Evolutionary conservation across 1,140 invertebrate species (phyloP).

Genomic region (Drosophila carrolli): DNA sequence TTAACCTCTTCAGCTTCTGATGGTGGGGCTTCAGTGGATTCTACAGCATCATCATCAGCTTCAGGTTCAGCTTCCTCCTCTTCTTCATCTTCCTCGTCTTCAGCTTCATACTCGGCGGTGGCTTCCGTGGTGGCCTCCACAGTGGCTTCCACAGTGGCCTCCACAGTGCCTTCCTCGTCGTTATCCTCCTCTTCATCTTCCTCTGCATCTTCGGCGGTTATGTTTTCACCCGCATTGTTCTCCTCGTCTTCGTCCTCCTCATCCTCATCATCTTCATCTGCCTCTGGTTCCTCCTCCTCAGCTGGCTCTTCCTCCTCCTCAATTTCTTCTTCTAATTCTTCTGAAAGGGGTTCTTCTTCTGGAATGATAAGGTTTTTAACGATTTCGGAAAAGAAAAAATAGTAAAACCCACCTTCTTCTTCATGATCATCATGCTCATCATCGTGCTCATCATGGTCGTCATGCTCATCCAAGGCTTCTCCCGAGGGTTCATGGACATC

Average conservation of each 20-base stretch:
- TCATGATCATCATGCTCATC: constrained; percentile 83
- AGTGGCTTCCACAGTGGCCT: constrained; percentile 64
- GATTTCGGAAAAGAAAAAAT: too few relatives aligned
- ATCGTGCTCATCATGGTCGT: constrained; percentile 74
- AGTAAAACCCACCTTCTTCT: constrained; percentile 54
- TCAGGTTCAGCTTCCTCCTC: constrained; percentile 41
- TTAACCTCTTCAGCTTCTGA: constrained; percentile 30
- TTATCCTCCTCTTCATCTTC: constrained; percentile 84
- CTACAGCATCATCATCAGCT: constrained; percentile 29
- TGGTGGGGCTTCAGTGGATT: constrained; percentile 33
- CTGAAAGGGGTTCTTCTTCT: constrained; percentile 67
- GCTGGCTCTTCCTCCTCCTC: constrained; percentile 30
- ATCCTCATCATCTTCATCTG: constrained; percentile 66
- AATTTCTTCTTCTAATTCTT: constrained; percentile 66
- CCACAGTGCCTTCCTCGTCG: constrained; percentile 66
- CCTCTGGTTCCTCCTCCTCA: constrained; percentile 51
- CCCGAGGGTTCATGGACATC: constrained; percentile 84
- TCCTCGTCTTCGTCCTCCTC: constrained; percentile 75
- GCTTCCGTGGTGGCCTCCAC: constrained; percentile 60
- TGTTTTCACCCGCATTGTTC: constrained; percentile 83
- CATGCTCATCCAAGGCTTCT: constrained; percentile 70
- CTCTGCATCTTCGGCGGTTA: constrained; percentile 77
- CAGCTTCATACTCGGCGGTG: constrained; percentile 60
- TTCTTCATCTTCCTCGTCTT: constrained; percentile 51
- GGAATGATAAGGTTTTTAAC: background rate